Evolutionary conservation across 2,113 vertebrate species (phyloP), one percentile per base, ranked within the genome.

Genomic region (Chionodraco myersi): DNA sequence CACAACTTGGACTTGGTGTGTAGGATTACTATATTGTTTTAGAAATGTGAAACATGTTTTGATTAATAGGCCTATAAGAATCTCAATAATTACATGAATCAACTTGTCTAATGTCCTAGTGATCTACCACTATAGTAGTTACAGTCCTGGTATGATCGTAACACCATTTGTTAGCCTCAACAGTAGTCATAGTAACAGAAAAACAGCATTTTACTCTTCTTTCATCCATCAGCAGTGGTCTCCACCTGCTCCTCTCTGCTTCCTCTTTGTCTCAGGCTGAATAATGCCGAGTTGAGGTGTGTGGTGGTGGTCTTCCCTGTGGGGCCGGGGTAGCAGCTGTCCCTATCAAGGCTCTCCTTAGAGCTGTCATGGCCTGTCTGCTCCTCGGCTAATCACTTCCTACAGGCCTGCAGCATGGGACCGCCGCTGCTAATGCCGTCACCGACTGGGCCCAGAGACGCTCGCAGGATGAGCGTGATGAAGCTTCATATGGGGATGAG

Each of bases 291-390:
- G 49, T 75, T 72, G 72, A 83, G 65, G 84, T 84, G 82, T 75
- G 59, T 52, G 76, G 63, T 47, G 72, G 23, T 79, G 75, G 72
- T 76, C 80, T 83, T 81, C 83, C 86, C 88, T 67, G 72, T 68
- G 83, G 89, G 89, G 75, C 74, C 78, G 81, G 78, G 88, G 87
- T 80, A 91, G 91, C 93, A 93, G 90, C 90, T 93, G 93, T 90
- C 82, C 87, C 83, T 56, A 90, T 92, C 90, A 89, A 88, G 86
- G 58, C 83, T 90, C 87, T 92, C 81, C 80, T 92, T 84, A 53
- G 85, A 80, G 88, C 93, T 89, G 92, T 91, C 91, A 88, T 26
- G 68, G 84, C 91, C 85, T 91, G 88, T 88, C 90, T 91, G 88
- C 86, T 91, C 82, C 71, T 59, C 58, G 1, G 84, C 92, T 92